Evolutionary conservation across 2,113 vertebrate species (phyloP), one percentile per base, ranked within the genome.

Genomic region (Strix uralensis): DNA sequence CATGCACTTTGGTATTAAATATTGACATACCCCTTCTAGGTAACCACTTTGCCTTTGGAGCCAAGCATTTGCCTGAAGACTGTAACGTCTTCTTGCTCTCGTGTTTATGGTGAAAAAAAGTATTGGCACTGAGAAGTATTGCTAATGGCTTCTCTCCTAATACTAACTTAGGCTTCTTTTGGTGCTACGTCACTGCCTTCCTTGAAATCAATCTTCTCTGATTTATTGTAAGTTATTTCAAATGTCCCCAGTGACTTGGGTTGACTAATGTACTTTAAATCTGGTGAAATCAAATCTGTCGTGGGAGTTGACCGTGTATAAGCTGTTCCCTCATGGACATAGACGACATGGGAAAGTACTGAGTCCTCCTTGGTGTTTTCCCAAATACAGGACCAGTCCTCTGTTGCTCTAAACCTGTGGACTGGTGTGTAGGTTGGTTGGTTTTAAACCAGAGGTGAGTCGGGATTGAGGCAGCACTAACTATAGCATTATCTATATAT

Each of bases 261-360:
- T 92, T 96, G 94, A 65, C 94, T 94, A 90, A 91, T 90, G 38
- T 66, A 23, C 78, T 94, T 96, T 40, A 94, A 92, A 88, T 90
- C 51, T 94, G 92, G 81, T 29, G 70, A 95, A 95, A 92, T 87
- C 73, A 58, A 88, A 38, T 93, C 70, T 90, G 34, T 38, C 15
- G 14, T 73, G 84, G 81, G 92, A 91, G 70, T 40, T 95, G 86
- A 77, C 54, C 0, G 0, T 80, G 62, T 32, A 29, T 70, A 80
- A 81, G 47, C 89, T 94, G 29, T 40, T 96, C 44, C 34, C 54
- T 85, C 0, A 0, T 66, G 66, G 70, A 80, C 66, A 69, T 0
- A 65, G 57, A 58, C 4, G 29, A 7, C n/a, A 15, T 62, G 54
- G 74, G 84, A 90, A 95, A 47, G 32, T 30, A 7, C 66, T 30